A percentile compares a stretch with the other conserved stretches of the same genome.
phyloP scores from a whole-genome alignment of 2,888 invertebrate genomes.

The Euplagia quadripunctaria region DNA sequence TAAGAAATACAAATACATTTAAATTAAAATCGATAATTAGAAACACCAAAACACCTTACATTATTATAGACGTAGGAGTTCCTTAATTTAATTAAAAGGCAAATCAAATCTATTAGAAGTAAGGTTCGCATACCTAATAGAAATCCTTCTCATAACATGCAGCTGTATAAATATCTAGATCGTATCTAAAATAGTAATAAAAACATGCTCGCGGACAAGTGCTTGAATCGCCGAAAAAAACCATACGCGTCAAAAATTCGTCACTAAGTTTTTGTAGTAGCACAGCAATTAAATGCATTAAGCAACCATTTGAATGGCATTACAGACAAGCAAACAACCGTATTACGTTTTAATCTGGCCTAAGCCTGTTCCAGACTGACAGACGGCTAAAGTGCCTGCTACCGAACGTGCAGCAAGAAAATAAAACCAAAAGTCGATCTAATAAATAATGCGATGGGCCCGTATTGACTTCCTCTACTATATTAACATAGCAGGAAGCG shows the following conservation, averaged over 20 bases:
- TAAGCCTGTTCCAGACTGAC: slow-evolving; percentile 79
- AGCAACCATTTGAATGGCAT: slow-evolving; percentile 76
- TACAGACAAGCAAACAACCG: slow-evolving; percentile 81
- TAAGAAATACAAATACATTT: neutral
- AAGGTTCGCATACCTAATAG: neutral
- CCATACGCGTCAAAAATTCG: slow-evolving; percentile 55
- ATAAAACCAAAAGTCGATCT: slow-evolving; percentile 77
- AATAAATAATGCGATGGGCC: slow-evolving; percentile 82
- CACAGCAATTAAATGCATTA: slow-evolving; percentile 78
- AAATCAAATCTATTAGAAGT: neutral
- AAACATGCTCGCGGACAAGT: slow-evolving; percentile 41
- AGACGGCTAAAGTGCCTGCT: slow-evolving; percentile 80
- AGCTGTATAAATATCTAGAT: neutral
- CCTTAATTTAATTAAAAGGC: neutral
- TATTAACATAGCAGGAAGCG: slow-evolving; percentile 85
- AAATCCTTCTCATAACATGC: neutral
- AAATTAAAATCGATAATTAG: neutral
- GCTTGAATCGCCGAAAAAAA: slow-evolving; percentile 49
- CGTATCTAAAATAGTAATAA: slow-evolving; percentile 25
- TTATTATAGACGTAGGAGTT: neutral
- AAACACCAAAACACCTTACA: neutral
- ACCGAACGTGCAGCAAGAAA: slow-evolving; percentile 72
- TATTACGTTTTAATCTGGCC: slow-evolving; percentile 85
- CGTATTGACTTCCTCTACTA: slow-evolving; percentile 80
- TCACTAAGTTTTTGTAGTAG: slow-evolving; percentile 61